Conservation (phyloP, 1,140 invertebrate genomes). For the Bacillus rossius region DNA sequence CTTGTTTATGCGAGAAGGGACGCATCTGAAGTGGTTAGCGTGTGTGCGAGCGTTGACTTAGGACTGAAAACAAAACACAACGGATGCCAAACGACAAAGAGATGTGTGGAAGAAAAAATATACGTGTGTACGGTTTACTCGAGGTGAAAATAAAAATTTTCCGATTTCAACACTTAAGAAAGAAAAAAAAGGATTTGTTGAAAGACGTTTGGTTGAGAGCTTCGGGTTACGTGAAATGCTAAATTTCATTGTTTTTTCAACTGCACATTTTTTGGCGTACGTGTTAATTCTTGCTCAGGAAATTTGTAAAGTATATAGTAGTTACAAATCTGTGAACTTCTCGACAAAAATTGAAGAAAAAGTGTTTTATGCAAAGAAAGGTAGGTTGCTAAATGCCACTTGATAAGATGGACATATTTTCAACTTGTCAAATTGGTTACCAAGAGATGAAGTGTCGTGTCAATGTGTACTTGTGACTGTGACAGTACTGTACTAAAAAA, state of each 20-base stretch:
- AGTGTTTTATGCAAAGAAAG: slow-evolving; percentile 12
- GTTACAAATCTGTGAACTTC: slow-evolving; percentile 5
- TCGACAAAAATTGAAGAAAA: slow-evolving; percentile 1
- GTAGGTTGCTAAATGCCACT: slow-evolving; percentile 12
- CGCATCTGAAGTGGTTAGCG: slow-evolving; percentile 10
- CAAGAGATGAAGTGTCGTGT: slow-evolving; percentile 18
- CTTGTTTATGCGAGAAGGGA: slow-evolving; percentile 15
- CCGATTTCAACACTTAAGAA: too few species aligned
- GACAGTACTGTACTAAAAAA: not conserved
- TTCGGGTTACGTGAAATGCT: too few species aligned
- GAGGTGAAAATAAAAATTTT: too few species aligned
- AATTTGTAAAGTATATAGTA: not conserved
- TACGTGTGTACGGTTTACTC: not conserved
- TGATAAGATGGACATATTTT: slow-evolving; percentile 11
- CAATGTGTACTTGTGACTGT: not conserved
- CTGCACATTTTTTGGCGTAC: slow-evolving; percentile 7
- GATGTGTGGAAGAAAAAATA: not conserved
- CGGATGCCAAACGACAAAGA: slow-evolving; percentile 1
- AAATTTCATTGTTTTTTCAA: slow-evolving; percentile 4
- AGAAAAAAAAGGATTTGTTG: too few species aligned
- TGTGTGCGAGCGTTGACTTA: slow-evolving; percentile 15
- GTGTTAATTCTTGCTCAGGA: slow-evolving; percentile 17
- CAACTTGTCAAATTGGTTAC: slow-evolving; percentile 19
- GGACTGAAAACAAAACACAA: slow-evolving; percentile 12
- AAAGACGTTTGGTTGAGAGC: too few species aligned